These are phyloP conservation scores for Anniella stebbinsi DNA, from an alignment of 2,797 vertebrate genomes.

Conservation along the genomic window DNA sequence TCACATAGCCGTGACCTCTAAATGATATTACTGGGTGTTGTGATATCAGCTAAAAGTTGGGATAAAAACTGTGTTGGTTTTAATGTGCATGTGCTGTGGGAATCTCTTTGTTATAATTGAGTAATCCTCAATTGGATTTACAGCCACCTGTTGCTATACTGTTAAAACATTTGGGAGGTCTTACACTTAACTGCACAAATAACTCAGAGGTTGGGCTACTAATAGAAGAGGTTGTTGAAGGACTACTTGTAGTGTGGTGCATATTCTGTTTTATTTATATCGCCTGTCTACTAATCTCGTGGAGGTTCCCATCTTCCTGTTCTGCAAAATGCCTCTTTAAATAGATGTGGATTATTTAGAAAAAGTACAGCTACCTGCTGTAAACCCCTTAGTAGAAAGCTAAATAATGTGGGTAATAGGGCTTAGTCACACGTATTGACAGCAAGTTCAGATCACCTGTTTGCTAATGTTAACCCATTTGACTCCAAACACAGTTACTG, in stretches of 20 bases:
- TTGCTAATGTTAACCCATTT: neutral
- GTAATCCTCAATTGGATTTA: neutral
- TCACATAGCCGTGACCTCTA: neutral
- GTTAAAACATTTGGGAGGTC: neutral
- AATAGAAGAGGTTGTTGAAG: neutral
- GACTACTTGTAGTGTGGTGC: neutral
- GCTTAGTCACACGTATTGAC: neutral
- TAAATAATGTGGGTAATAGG: neutral
- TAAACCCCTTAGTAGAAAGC: slow-evolving; percentile 24
- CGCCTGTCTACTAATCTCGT: neutral
- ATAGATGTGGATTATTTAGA: slow-evolving; percentile 18
- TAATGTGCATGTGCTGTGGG: neutral
- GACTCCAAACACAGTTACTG: neutral
- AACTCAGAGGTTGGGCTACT: neutral
- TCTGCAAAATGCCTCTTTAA: neutral
- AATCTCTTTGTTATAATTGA: neutral
- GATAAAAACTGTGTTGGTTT: neutral
- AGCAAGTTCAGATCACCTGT: neutral
- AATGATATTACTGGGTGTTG: neutral
- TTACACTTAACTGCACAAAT: neutral
- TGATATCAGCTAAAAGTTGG: neutral
- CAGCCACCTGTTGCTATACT: neutral
- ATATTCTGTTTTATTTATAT: neutral
- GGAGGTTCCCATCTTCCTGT: neutral
- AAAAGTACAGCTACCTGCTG: neutral